Evolutionary conservation across 2,888 invertebrate genomes (phyloP).

Genomic region (Ormyrus labotus): DNA sequence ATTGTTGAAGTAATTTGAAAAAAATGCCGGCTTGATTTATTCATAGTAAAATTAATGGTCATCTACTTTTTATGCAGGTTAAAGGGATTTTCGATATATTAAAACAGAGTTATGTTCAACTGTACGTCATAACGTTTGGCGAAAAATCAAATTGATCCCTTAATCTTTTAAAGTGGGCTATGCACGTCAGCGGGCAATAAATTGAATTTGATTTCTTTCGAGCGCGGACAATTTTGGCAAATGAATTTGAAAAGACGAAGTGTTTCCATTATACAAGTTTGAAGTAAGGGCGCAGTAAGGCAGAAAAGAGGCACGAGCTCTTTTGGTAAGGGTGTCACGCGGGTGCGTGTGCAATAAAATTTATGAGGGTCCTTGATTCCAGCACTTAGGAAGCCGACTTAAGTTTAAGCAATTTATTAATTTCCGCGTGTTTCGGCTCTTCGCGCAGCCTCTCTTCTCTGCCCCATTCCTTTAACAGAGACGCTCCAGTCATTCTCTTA

Average conservation of each 20-base stretch:
- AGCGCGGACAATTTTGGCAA: conserved; percentile 7
- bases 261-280: conserved; percentile 20
- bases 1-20: too few species aligned
- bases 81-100: not conserved
- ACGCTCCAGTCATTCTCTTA: conserved; percentile 58
- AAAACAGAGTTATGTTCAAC: conserved; percentile 9
- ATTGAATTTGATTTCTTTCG: conserved; percentile 37
- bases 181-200: conserved; percentile 10
- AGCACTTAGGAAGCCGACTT: conserved; percentile 68
- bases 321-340: conserved; percentile 49
- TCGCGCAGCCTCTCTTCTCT: not conserved
- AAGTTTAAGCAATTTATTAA: conserved; percentile 73
- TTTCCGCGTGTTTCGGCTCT: conserved; percentile 66
- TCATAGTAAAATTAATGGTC: too few species aligned
- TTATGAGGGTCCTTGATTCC: conserved; percentile 71
- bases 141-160: conserved; percentile 47
- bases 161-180: conserved; percentile 42
- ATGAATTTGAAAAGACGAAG: conserved; percentile 42
- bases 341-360: conserved; percentile 66
- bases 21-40: too few species aligned
- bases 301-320: conserved; percentile 49
- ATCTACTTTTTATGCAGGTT: too few species aligned
- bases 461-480: conserved; percentile 30
- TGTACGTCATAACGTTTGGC: conserved; percentile 39
- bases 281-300: not conserved